Base-by-base conservation (phyloP, 2,797 vertebrate genomes). In the Thripadectes ignobilis region DNA sequence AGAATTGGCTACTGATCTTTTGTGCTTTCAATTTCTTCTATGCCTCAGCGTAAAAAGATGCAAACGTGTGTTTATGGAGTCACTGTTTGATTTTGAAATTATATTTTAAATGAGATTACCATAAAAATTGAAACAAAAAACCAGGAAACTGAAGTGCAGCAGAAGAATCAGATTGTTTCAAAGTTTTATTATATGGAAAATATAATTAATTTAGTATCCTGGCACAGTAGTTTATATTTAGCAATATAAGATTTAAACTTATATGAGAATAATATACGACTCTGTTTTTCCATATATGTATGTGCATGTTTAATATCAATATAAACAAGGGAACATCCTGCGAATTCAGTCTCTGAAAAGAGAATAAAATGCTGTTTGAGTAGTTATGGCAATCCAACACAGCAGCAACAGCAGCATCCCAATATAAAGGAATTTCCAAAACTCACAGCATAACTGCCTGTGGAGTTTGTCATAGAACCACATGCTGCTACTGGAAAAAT, bases 401-500 rank as follows among this genome's bases (percentile, higher is more conserved):
- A 84, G 84, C 65, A 87, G 63, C 58, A 83, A 61, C 41, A 83
- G 36, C 55, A 75, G 32, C 45, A 55, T 63, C 49, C 34, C 67
- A 26, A 71, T 82, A 49, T 32, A 92, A 71, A 90, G 65, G 78
- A 90, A 59, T 63, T 86, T 94, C 88, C 88, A 80, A 79, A 93
- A 86, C 76, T 65, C 51, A 43, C 43, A 63, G 7, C 51, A 6
- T 63, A 83, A 95, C 46, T 86, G 61, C 93, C 79, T 88, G 89
- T 62, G 88, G 82, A 75, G 74, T 73, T 58, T 88, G 93, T 86
- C 71, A 49, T 48, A 17, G 46, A 96, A 77, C 93, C 73, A 77
- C 85, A 73, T 62, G 88, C 85, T 94, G 92, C 71, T 96, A 13
- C n/a, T 87, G 3, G 17, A 91, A 96, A 96, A 95, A 91, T 88